phyloP scores from a whole-genome alignment of 2,888 invertebrate genomes.

The Nephrocerus scutellatus region DNA sequence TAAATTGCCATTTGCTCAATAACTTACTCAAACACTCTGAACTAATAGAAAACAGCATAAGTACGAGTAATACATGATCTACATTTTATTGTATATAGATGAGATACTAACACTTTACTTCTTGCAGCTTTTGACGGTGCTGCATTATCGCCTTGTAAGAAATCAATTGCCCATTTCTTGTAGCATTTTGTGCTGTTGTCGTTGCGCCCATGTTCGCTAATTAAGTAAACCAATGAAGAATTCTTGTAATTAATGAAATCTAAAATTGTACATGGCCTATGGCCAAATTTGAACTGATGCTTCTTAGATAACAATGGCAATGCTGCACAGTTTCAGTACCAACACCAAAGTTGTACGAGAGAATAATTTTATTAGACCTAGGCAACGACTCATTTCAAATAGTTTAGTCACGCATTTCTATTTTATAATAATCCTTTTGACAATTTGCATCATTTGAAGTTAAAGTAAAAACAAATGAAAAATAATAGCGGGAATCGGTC shows the following conservation, averaged over 20 bases:
- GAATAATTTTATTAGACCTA: background rate
- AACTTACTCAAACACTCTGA: too few relatives aligned
- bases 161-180: too few relatives aligned
- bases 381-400: slow-evolving; percentile 13
- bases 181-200: too few relatives aligned
- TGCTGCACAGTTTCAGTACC: background rate
- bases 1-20: too few relatives aligned
- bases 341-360: slow-evolving; percentile 1
- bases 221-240: slow-evolving; percentile 14
- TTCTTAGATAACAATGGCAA: background rate
- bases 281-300: slow-evolving; percentile 17
- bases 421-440: slow-evolving; percentile 22
- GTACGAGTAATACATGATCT: too few relatives aligned
- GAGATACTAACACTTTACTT: too few relatives aligned
- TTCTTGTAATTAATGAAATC: background rate
- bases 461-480: background rate
- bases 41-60: too few relatives aligned
- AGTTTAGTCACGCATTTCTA: slow-evolving; percentile 5
- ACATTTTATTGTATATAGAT: too few relatives aligned
- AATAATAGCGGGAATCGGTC: slow-evolving; percentile 27
- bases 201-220: too few relatives aligned
- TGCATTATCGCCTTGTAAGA: too few relatives aligned
- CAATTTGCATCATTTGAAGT: slow-evolving; percentile 14
- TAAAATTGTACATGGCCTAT: slow-evolving; percentile 16
- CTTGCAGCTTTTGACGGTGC: too few relatives aligned